Evolutionary conservation across 1,140 invertebrate genomes (phyloP).

Genomic region (Cyphomyrmex costatus): DNA sequence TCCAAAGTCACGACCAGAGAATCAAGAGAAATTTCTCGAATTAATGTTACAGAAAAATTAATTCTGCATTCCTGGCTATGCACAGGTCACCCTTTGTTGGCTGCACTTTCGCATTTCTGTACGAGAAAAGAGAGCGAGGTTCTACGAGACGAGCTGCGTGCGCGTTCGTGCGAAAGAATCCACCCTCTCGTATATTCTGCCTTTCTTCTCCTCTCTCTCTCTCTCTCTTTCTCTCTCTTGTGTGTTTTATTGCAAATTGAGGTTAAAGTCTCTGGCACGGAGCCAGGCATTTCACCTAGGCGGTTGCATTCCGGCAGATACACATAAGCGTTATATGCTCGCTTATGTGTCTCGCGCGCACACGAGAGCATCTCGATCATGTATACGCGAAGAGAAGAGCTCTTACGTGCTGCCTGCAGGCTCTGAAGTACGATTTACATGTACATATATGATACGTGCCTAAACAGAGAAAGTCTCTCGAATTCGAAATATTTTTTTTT

Average conservation of each 20-base stretch:
- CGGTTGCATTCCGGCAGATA: constrained; percentile 73
- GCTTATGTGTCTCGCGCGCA: constrained; percentile 21
- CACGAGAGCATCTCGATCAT: constrained; percentile 33
- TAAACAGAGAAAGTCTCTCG: neutral
- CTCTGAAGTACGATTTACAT: constrained; percentile 53
- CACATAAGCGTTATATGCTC: constrained; percentile 66
- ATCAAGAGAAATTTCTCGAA: constrained; percentile 11
- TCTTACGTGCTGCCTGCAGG: constrained; percentile 41
- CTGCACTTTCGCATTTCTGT: constrained; percentile 25
- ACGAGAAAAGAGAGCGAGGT: constrained; percentile 5
- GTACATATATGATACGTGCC: neutral
- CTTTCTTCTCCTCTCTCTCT: neutral
- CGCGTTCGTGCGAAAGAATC: constrained; percentile 45
- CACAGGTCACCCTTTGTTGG: neutral
- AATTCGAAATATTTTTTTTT: constrained; percentile 2
- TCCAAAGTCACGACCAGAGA: neutral
- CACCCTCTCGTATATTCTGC: neutral
- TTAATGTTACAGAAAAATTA: constrained; percentile 21
- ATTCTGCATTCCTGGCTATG: constrained; percentile 23
- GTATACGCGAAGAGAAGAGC: constrained; percentile 18
- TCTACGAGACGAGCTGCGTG: neutral
- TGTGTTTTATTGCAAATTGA: constrained; percentile 85
- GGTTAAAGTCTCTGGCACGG: constrained; percentile 84
- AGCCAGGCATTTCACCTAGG: constrained; percentile 82
- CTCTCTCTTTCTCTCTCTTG: neutral